These are phyloP conservation scores for Harpagifer antarcticus DNA, from an alignment of 2,797 vertebrate genomes.

Conservation along the genomic window DNA sequence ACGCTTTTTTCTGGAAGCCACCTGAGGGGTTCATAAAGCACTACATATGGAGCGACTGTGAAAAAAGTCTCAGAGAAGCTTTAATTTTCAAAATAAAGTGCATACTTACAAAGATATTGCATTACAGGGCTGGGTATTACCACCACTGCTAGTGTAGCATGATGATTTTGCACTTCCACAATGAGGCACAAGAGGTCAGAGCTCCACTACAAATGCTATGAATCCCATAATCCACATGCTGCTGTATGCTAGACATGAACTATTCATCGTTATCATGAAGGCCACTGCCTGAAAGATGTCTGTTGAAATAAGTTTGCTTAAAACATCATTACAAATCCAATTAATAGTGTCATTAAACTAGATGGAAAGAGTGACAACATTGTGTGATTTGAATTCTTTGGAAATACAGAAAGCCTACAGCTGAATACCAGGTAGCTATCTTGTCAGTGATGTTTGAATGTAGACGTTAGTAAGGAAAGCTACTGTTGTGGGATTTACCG, in stretches of 20 bases:
- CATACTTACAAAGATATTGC: constrained; percentile 55
- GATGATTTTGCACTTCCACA: constrained; percentile 70
- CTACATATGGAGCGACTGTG: constrained; percentile 34
- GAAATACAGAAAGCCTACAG: constrained; percentile 63
- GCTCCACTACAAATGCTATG: constrained; percentile 77
- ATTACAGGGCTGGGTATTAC: constrained; percentile 41
- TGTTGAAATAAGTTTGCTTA: constrained; percentile 80
- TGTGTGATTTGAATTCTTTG: constrained; percentile 64
- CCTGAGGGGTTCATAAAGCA: constrained; percentile 41
- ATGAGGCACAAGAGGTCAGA: constrained; percentile 85
- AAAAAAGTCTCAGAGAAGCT: constrained; percentile 36
- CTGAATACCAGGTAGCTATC: constrained; percentile 51
- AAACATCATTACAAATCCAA: constrained; percentile 84
- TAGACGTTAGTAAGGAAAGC: constrained; percentile 31
- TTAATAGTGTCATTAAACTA: constrained; percentile 78
- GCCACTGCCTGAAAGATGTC: constrained; percentile 72
- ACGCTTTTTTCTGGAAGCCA: constrained; percentile 28
- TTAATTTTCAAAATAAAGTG: constrained; percentile 51
- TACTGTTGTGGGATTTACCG: constrained; percentile 11
- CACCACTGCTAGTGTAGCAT: constrained; percentile 15
- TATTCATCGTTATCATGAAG: constrained; percentile 67
- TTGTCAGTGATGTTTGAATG: constrained; percentile 49
- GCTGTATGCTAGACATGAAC: constrained; percentile 61
- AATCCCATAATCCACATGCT: constrained; percentile 28
- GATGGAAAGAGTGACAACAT: constrained; percentile 75